phyloP scores from a whole-genome alignment of 2,113 vertebrate genomes.

The Onychorhynchus coronatus region DNA sequence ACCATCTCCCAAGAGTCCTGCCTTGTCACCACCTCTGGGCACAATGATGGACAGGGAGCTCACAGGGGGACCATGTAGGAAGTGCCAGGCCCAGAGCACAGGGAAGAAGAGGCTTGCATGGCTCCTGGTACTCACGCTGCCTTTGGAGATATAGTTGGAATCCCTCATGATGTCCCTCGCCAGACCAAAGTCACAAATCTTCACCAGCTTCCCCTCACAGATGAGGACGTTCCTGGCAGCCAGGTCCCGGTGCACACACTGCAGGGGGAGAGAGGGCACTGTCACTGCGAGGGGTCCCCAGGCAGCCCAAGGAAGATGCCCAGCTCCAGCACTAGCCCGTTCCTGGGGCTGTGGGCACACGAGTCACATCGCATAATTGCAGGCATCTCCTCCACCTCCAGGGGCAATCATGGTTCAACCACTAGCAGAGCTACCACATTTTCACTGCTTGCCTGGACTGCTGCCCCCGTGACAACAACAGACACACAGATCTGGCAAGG shows the following conservation, averaged over 20 bases:
- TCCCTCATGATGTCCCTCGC: conserved; percentile 98
- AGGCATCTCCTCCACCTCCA: not conserved
- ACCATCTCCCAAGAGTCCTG: not conserved
- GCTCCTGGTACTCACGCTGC: conserved; percentile 83
- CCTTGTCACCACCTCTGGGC: not conserved
- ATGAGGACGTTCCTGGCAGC: conserved; percentile 96
- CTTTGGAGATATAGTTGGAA: conserved; percentile 98
- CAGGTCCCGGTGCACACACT: conserved; percentile 98
- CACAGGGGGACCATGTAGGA: rapidly evolving
- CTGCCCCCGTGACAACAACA: not conserved
- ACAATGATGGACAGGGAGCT: not conserved
- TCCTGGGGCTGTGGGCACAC: not conserved
- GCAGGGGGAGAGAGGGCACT: not conserved
- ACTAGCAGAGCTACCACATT: not conserved
- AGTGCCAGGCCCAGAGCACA: not conserved
- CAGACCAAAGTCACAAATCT: conserved; percentile 98
- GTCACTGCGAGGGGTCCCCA: rapidly evolving
- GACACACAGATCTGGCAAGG: not conserved
- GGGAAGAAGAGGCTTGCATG: not conserved
- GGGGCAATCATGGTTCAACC: not conserved
- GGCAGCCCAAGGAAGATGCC: not conserved
- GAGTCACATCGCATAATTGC: not conserved
- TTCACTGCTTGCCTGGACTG: not conserved
- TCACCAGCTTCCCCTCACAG: conserved; percentile 96
- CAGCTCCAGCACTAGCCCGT: not conserved